phyloP scores from a whole-genome alignment of 1,140 invertebrate species.

The Gonioctena quinquepunctata region DNA sequence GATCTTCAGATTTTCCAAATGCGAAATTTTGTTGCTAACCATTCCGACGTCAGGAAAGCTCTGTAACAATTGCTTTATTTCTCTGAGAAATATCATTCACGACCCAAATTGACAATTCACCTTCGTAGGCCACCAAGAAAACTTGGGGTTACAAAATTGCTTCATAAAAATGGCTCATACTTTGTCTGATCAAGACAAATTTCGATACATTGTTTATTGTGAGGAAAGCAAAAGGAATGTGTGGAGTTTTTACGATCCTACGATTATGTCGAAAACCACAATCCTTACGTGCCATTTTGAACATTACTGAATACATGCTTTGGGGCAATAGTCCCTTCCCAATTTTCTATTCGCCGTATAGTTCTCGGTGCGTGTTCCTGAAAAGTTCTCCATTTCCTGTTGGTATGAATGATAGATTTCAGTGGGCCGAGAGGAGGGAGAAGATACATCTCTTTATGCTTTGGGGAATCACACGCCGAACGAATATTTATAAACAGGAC shows the following conservation, averaged over 20 bases:
- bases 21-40: too few relatives aligned
- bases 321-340: not conserved
- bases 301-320: not conserved
- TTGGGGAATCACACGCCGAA: slow-evolving; percentile 32
- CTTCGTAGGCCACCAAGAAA: slow-evolving; percentile 17
- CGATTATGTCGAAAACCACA: not conserved
- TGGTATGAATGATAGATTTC: slow-evolving; percentile 27
- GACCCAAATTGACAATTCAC: slow-evolving; percentile 37
- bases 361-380: not conserved
- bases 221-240: slow-evolving; percentile 20
- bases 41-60: too few relatives aligned
- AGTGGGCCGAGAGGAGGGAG: slow-evolving; percentile 5
- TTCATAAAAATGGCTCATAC: slow-evolving; percentile 42
- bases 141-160: slow-evolving; percentile 33
- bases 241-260: not conserved
- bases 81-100: not conserved
- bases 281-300: not conserved
- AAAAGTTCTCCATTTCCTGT: slow-evolving; percentile 14
- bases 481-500: slow-evolving; percentile 34
- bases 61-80: too few relatives aligned
- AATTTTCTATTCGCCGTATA: not conserved
- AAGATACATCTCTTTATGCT: slow-evolving; percentile 33
- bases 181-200: slow-evolving; percentile 41
- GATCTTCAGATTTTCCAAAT: too few relatives aligned
- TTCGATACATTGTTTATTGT: slow-evolving; percentile 43